Evolutionary conservation across 2,888 invertebrate species (phyloP).

Genomic region (Conistra vaccinii): DNA sequence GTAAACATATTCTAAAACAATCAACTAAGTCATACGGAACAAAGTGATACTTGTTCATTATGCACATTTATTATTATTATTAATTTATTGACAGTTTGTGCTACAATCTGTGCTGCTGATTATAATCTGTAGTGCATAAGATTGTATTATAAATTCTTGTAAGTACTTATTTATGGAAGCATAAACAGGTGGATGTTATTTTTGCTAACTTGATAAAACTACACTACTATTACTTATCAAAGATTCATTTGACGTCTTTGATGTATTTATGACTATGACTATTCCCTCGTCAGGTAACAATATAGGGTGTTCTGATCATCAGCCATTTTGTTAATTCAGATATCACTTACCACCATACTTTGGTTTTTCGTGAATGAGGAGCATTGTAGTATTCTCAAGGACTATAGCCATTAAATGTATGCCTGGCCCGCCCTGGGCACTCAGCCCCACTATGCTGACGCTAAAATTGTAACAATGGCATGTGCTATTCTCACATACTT

Average conservation of each 20-base stretch:
- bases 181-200: background rate
- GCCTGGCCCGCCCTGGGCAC: too few relatives aligned
- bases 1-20: constrained; percentile 44
- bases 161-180: background rate
- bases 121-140: constrained; percentile 15
- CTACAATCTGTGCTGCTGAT: background rate
- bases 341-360: background rate
- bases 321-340: background rate
- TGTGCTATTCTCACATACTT: too few relatives aligned
- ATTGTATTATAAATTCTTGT: constrained; percentile 10
- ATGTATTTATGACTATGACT: too few relatives aligned
- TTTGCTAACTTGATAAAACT: background rate
- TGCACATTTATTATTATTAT: constrained; percentile 6
- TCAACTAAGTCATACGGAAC: constrained; percentile 15
- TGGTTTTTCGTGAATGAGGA: background rate
- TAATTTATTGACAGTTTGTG: constrained; percentile 21
- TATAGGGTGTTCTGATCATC: background rate
- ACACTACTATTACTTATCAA: too few relatives aligned
- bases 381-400: too few relatives aligned
- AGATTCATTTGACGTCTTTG: background rate
- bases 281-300: background rate
- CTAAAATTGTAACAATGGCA: too few relatives aligned
- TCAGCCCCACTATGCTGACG: too few relatives aligned
- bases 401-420: too few relatives aligned
- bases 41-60: constrained; percentile 27